phyloP scores from a whole-genome alignment of 2,113 vertebrate species.

The Myotis davidii region DNA sequence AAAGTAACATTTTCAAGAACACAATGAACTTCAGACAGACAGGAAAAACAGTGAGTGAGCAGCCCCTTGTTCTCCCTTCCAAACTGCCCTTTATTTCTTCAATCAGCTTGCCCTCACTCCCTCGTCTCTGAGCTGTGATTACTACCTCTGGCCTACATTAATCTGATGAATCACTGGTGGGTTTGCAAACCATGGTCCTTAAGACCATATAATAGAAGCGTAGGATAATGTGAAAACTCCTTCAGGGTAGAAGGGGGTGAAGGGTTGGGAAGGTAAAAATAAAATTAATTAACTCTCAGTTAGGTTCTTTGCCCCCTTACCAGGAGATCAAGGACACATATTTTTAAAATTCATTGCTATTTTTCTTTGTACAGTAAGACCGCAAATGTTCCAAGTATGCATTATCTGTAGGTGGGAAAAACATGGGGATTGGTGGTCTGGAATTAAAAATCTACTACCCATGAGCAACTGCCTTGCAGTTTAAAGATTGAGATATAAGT shows the following conservation, averaged over 20 bases:
- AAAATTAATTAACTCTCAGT: neutral
- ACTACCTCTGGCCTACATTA: neutral
- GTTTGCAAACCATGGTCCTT: neutral
- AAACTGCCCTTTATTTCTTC: constrained; percentile 38
- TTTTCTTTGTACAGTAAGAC: neutral
- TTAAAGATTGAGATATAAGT: neutral
- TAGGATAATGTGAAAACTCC: neutral
- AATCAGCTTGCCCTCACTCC: neutral
- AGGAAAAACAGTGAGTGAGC: constrained; percentile 70
- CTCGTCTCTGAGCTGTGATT: neutral
- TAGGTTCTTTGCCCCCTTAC: neutral
- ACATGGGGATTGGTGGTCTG: neutral
- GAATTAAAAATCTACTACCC: neutral
- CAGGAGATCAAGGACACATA: neutral
- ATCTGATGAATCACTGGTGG: constrained; percentile 25
- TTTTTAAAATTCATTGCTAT: neutral
- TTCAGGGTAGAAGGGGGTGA: neutral
- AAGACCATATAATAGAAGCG: neutral
- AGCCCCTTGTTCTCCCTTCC: constrained; percentile 37
- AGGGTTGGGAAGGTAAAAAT: neutral
- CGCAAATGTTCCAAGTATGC: neutral
- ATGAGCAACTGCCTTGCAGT: neutral
- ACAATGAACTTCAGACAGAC: constrained; percentile 77
- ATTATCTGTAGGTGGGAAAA: neutral
- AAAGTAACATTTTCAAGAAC: constrained; percentile 81